A percentile compares a stretch with the other conserved stretches of the same genome.
phyloP scores from a whole-genome alignment of 2,888 invertebrate species.

The Calliscelio sp. region DNA sequence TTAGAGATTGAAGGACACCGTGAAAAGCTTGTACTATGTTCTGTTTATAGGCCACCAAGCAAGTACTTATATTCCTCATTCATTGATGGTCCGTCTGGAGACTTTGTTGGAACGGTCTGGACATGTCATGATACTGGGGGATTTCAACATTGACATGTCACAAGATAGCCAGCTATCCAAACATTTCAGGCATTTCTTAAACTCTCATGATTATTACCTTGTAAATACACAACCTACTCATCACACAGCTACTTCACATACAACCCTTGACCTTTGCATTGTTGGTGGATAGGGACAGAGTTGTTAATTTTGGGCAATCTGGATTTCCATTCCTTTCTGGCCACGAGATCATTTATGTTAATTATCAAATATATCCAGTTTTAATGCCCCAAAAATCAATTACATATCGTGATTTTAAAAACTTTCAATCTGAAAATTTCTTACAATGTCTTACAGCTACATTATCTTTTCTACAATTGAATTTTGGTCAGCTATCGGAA shows the following conservation, averaged over 20 bases:
- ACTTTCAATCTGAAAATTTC: neutral
- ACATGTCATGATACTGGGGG: too few species aligned
- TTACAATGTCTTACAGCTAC: neutral
- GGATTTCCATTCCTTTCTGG: conserved; percentile 3
- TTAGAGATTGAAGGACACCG: too few species aligned
- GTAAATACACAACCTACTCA: neutral
- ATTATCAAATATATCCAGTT: neutral
- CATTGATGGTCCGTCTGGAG: too few species aligned
- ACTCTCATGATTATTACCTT: neutral
- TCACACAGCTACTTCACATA: neutral
- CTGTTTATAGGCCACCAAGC: too few species aligned
- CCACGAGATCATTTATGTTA: neutral
- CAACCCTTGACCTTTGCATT: neutral
- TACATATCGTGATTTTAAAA: neutral
- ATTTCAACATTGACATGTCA: too few species aligned
- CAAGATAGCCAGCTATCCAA: too few species aligned
- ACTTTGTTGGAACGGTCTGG: too few species aligned
- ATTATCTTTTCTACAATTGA: neutral
- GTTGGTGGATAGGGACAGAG: neutral
- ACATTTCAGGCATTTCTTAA: too few species aligned
- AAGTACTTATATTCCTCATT: too few species aligned
- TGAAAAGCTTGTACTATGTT: too few species aligned
- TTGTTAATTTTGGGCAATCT: neutral
- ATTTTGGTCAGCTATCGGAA: neutral
- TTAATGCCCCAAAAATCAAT: neutral